Evolutionary conservation across 2,113 vertebrate genomes (phyloP), one percentile per base, ranked within the genome.

Genomic region (Ginglymostoma cirratum): DNA sequence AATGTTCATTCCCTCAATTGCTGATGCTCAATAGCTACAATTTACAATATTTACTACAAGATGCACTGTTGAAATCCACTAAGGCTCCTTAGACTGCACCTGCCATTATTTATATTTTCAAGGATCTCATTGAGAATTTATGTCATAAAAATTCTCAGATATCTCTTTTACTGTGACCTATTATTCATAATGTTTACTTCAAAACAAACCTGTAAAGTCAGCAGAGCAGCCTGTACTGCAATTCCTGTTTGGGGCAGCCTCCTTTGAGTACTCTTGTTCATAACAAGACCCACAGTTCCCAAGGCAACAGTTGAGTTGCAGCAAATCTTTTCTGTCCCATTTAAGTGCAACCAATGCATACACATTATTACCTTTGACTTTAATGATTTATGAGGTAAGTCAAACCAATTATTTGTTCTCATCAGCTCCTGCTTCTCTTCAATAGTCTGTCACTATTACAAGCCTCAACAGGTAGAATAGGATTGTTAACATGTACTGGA

Each of bases 381-480:
- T 89, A 89, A 89, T 89, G 85, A 89, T 89, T 55, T 89, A 89
- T 48, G 48, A 52, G 85, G 24, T 30, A 87, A 52, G 48, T 55
- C 48, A 89, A 89, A 89, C 10, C 48, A 87, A 87, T 87, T 87
- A 55, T 42, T 67, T 38, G 34, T 94, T 38, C 66, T 24, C n/a
- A 21, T 67, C 90, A 67, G 24, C 24, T 24, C 87, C 17, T 61
- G 10, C 17, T 67, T 94, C 23, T 15, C 90, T 67, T 94, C 90
- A n/a, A 42, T 24, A 42, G 24, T 23, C 65, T 94, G 90, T 67
- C 27, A 94, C n/a, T 67, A 19, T 66, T 24, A 94, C 90, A 66
- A 94, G 90, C 21, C 65, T 17, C n/a, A 67, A 67, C 61, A 94
- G 30, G 89, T 66, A 65, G 66, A 66, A n/a, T 66, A 67, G 90